phyloP scores from a whole-genome alignment of 2,113 vertebrate genomes.

The Eptatretus burgeri region DNA sequence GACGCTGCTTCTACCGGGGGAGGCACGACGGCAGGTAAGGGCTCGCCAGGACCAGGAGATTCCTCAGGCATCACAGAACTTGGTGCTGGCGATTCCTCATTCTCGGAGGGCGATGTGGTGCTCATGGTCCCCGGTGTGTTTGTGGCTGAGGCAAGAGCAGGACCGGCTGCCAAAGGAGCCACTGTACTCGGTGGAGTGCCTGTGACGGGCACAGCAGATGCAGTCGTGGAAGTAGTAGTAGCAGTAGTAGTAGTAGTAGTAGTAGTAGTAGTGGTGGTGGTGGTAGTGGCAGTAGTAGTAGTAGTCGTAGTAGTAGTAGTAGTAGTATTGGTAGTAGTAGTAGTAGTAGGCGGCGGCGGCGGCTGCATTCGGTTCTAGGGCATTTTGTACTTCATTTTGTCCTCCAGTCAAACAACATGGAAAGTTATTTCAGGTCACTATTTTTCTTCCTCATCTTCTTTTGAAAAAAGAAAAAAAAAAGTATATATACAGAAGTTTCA shows the following conservation, averaged over 20 bases:
- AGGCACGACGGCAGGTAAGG: no score
- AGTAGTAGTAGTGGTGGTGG: conserved; percentile 12
- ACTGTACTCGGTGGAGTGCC: not conserved
- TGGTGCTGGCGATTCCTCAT: not conserved
- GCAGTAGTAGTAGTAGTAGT: no score
- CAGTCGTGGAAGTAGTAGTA: conserved; percentile 12
- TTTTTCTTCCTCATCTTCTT: conserved; percentile 20
- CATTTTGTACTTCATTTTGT: conserved; percentile 7
- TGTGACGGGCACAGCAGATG: conserved; percentile 10
- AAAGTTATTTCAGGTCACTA: conserved; percentile 10
- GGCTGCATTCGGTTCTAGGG: no score
- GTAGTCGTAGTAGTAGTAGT: not conserved
- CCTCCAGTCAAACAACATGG: conserved; percentile 10
- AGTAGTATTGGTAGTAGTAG: not conserved
- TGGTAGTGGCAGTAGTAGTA: conserved; percentile 11
- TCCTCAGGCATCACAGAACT: not conserved
- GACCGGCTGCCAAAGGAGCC: conserved; percentile 12
- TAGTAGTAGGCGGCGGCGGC: conserved; percentile 12
- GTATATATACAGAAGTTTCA: conserved; percentile 10
- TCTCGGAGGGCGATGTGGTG: not conserved
- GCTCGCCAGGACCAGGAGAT: no score
- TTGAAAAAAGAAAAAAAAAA: conserved; percentile 9
- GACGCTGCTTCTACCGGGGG: no score
- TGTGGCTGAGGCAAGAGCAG: conserved; percentile 13
- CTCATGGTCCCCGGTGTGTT: no score